These are phyloP conservation scores for Periophthalmodon schlosseri DNA, from an alignment of 2,113 vertebrate species.

Conservation along the genomic window DNA sequence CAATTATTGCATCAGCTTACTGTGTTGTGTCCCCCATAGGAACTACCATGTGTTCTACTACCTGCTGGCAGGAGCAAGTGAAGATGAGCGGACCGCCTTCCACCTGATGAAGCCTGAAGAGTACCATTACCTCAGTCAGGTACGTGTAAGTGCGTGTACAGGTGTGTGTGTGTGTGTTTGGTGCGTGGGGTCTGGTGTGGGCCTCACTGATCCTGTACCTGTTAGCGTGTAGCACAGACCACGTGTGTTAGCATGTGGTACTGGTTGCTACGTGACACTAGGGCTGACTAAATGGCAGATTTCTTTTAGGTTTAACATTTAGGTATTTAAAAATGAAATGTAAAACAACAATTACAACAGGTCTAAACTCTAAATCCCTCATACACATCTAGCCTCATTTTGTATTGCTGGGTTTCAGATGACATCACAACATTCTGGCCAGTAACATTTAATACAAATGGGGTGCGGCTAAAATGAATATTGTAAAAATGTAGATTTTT, in stretches of 20 bases:
- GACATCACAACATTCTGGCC: no score
- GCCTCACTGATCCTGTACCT: neutral
- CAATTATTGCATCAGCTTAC: neutral
- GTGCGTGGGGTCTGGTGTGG: neutral
- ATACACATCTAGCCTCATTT: no score
- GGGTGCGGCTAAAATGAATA: no score
- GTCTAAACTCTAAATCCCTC: no score
- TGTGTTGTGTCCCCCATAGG: constrained; percentile 66
- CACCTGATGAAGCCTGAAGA: constrained; percentile 95
- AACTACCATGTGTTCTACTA: constrained; percentile 99
- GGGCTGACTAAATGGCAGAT: neutral
- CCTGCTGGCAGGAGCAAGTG: constrained; percentile 94
- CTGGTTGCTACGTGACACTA: constrained; percentile 3
- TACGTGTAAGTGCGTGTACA: neutral
- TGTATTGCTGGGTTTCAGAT: no score
- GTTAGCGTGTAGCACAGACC: neutral
- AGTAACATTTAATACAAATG: no score
- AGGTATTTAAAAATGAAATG: neutral
- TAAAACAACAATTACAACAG: no score
- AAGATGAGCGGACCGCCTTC: constrained; percentile 91
- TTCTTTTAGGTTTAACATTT: neutral
- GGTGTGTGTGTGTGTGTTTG: neutral
- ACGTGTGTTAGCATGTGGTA: neutral
- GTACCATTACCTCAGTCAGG: constrained; percentile 92
- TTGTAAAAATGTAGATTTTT: no score